Base-by-base conservation (phyloP, 2,888 invertebrate species). In the Tetropium fuscum region DNA sequence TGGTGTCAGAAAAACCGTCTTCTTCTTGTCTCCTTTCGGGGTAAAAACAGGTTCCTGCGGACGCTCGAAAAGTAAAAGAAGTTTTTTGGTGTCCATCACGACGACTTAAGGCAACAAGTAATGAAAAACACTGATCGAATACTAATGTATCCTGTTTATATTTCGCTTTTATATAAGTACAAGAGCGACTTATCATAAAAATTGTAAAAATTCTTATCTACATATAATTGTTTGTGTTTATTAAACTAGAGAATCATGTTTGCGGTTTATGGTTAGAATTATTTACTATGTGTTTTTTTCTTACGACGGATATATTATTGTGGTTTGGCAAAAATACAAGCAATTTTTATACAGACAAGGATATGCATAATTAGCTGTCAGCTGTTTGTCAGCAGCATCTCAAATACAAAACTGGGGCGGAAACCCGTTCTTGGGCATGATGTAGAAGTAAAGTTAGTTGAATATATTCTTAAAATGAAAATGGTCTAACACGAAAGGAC, bases 41-140 rank as follows among this genome's bases (percentile, higher is more conserved):
- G 90, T 86, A 81, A 91, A 92, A 59, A 90, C 86, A 0, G 92
- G 92, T 80, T 92, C 92, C 59, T 86, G 84, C 7, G 92, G 92
- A 30, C 91, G 87, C 74, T 92, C 90, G 81, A 90, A 91, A 66
- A 93, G 85, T 71, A 88, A 79, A 69, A 89, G 79, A 6, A 64
- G 34, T 18, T 60, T 40, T n/a, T 44, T n/a, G 4, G 51, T 53
- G 10, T 44, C 13, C 53, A 54, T 58, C 27, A 13, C 27, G 15
- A 13, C 13, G 13, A 16, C n/a, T 25, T 10, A 5, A 8, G 7
- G 10, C 1, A 41, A 20, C 10, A 2, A 2, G 3, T 8, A 2
- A 8, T 11, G 41, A 25, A 4, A 7, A 22, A 1, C 4, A 8
- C 3, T 8, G 25, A 44, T 3, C 8, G 16, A 6, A 11, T 10